Percentiles rank a stretch among this genome's conserved stretches.
phyloP scores from a whole-genome alignment of 1,140 invertebrate species.

The Coptotermes formosanus region DNA sequence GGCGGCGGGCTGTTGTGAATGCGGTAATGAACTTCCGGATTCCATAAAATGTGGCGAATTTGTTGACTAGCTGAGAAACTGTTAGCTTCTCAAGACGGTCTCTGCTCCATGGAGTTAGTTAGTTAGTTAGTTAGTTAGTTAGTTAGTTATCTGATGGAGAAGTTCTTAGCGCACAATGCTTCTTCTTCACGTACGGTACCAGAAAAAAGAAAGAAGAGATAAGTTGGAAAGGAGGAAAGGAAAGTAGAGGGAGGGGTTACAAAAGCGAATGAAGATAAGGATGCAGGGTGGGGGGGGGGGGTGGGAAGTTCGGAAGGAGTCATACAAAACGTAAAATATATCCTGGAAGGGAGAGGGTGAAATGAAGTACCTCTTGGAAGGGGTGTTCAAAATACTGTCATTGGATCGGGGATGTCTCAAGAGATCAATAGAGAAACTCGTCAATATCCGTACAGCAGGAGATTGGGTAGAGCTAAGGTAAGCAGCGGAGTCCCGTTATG shows the following conservation, averaged over 20 bases:
- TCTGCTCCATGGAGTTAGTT: too few species aligned
- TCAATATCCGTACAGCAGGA: not conserved
- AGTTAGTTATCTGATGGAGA: not conserved
- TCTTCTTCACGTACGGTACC: not conserved
- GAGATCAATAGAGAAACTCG: not conserved
- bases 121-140: too few species aligned
- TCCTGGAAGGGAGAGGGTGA: not conserved
- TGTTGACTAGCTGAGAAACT: too few species aligned
- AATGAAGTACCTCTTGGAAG: not conserved
- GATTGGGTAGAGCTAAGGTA: too few species aligned
- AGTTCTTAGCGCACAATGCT: not conserved
- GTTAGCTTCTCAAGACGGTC: too few species aligned
- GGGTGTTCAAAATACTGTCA: conserved; percentile 1
- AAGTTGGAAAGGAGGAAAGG: not conserved
- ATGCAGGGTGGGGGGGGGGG: too few species aligned
- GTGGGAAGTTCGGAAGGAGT: not conserved
- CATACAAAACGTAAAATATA: conserved; percentile 10
- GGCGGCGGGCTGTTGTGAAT: too few species aligned
- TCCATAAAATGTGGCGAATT: too few species aligned
- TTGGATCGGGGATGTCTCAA: not conserved
- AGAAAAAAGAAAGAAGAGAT: not conserved
- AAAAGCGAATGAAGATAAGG: not conserved
- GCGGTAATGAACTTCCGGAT: too few species aligned
- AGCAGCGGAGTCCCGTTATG: too few species aligned
- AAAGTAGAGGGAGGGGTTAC: not conserved